Evolutionary conservation across 2,113 vertebrate species (phyloP).

Genomic region (Lophura nycthemera): DNA sequence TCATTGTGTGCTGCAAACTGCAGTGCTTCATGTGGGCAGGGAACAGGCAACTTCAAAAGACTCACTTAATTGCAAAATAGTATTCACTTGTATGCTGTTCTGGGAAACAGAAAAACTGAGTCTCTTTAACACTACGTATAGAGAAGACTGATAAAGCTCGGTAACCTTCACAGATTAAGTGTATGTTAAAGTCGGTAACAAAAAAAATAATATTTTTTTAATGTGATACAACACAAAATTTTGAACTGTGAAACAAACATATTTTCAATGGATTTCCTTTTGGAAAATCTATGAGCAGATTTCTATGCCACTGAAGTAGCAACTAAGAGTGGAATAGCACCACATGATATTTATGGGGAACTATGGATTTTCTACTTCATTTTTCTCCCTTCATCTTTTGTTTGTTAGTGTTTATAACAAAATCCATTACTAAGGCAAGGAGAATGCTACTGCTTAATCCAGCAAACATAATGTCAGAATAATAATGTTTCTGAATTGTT

Average conservation of each 20-base stretch:
- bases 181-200: not conserved
- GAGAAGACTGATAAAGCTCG: accelerated
- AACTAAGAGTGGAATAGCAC: not conserved
- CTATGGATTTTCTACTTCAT: not conserved
- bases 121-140: accelerated
- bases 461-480: not conserved
- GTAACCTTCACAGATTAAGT: not conserved
- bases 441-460: not conserved
- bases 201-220: not conserved
- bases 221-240: not conserved
- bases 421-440: not conserved
- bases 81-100: not conserved
- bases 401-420: not conserved
- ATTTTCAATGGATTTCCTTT: not conserved
- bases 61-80: not conserved
- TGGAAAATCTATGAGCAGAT: not conserved
- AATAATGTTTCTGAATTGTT: not conserved
- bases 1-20: not conserved
- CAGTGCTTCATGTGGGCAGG: not conserved
- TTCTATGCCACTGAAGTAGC: accelerated
- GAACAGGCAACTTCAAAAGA: not conserved
- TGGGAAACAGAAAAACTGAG: not conserved
- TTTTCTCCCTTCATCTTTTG: not conserved
- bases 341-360: not conserved
- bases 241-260: not conserved